These are phyloP conservation scores for Heliocidaris tuberculata DNA, from an alignment of 35 echinoderm and acorn worm genomes.

Conservation along the genomic window DNA sequence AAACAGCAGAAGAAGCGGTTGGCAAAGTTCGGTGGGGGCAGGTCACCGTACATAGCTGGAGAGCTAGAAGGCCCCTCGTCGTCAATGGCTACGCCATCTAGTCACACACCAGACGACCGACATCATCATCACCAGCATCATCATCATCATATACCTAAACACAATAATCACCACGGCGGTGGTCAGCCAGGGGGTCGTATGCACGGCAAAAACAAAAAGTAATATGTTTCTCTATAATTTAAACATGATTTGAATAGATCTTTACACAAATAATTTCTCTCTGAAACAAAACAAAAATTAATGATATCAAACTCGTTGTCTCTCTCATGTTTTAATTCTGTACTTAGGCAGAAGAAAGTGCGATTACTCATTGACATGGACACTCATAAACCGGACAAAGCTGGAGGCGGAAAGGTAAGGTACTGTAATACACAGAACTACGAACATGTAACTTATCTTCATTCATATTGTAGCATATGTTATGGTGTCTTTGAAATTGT, in stretches of 20 bases:
- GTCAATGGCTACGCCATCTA: background rate
- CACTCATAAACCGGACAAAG: background rate
- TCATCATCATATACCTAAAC: background rate
- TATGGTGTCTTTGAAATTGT: no score
- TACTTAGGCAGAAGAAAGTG: slow-evolving; percentile 4
- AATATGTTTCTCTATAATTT: background rate
- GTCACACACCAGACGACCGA: background rate
- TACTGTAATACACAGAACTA: background rate
- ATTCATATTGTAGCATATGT: no score
- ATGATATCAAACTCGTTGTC: background rate
- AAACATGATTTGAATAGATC: background rate
- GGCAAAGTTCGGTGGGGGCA: slow-evolving; percentile 13
- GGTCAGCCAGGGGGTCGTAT: slow-evolving; percentile 17
- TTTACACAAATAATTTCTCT: background rate
- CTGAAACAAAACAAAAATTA: background rate
- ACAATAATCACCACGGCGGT: background rate
- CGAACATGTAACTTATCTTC: no score
- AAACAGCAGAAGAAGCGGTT: background rate
- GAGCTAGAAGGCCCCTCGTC: background rate
- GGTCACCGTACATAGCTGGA: background rate
- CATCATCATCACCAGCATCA: background rate
- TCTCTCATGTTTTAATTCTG: background rate
- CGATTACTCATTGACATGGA: slow-evolving; percentile 5
- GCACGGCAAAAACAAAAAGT: background rate
- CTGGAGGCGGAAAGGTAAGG: background rate